These are phyloP conservation scores for Leptopilina drosophilae DNA, from an alignment of 2,888 invertebrate species.

Conservation along the genomic window DNA sequence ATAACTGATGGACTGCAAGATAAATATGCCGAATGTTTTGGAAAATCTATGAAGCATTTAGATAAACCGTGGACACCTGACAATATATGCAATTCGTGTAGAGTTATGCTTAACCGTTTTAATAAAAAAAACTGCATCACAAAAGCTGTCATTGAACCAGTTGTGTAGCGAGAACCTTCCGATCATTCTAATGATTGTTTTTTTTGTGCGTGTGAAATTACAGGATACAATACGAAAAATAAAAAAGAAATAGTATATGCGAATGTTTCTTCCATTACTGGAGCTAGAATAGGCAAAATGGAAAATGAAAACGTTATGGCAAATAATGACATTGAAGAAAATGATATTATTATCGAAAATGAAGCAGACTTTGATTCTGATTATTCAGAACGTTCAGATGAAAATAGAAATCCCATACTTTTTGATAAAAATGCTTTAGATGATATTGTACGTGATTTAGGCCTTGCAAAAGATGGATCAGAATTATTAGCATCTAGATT, in stretches of 20 bases:
- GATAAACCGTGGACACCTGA: neutral
- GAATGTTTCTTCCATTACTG: neutral
- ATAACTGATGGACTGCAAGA: neutral
- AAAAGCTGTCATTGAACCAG: conserved; percentile 6
- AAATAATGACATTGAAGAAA: neutral
- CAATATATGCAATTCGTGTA: neutral
- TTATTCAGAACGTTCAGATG: neutral
- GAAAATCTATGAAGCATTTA: neutral
- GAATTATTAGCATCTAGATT: too few relatives aligned
- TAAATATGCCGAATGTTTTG: neutral
- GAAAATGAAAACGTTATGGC: neutral
- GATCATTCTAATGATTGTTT: neutral
- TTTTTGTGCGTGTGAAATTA: conserved; percentile 9
- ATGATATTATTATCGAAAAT: neutral
- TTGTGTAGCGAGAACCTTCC: neutral
- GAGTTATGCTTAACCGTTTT: neutral
- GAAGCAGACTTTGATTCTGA: neutral
- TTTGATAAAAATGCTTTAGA: too few relatives aligned
- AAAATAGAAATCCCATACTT: neutral
- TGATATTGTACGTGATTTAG: too few relatives aligned
- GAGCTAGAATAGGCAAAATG: conserved; percentile 1
- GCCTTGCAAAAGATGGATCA: too few relatives aligned
- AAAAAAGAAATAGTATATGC: neutral
- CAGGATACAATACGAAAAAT: conserved; percentile 3
- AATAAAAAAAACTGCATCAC: neutral